A percentile compares a stretch with the other conserved stretches of the same genome.
These are phyloP conservation scores for Platycheirus albimanus DNA, from an alignment of 2,888 invertebrate genomes.

Conservation along the genomic window DNA sequence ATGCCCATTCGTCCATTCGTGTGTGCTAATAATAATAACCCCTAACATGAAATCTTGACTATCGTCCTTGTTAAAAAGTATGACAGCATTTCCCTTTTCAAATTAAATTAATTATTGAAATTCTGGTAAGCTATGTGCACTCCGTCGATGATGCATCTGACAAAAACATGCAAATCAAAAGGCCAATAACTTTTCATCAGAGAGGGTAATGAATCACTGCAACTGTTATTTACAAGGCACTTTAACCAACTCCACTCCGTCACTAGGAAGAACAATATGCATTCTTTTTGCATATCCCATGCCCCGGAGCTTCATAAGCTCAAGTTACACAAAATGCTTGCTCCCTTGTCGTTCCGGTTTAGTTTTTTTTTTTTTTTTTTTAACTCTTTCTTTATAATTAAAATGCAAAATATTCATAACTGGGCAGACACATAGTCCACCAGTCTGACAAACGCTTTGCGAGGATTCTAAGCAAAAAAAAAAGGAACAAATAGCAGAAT, in stretches of 20 bases:
- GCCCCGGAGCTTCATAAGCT: constrained; percentile 27
- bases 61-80: no score
- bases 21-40: no score
- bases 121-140: no score
- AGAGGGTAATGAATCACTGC: background rate
- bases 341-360: constrained; percentile 31
- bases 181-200: background rate
- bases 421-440: constrained; percentile 20
- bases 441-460: constrained; percentile 13
- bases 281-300: background rate
- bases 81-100: no score
- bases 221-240: constrained; percentile 13
- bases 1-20: no score
- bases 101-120: no score
- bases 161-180: background rate
- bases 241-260: background rate
- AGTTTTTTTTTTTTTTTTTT: constrained; percentile 43
- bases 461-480: background rate
- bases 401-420: constrained; percentile 68
- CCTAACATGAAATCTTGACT: no score
- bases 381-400: constrained; percentile 57
- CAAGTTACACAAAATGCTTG: constrained; percentile 31
- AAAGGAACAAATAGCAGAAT: background rate
- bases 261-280: background rate
- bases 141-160: no score